Conservation (phyloP, 2,113 vertebrate genomes). For the Hippocampus comes region DNA sequence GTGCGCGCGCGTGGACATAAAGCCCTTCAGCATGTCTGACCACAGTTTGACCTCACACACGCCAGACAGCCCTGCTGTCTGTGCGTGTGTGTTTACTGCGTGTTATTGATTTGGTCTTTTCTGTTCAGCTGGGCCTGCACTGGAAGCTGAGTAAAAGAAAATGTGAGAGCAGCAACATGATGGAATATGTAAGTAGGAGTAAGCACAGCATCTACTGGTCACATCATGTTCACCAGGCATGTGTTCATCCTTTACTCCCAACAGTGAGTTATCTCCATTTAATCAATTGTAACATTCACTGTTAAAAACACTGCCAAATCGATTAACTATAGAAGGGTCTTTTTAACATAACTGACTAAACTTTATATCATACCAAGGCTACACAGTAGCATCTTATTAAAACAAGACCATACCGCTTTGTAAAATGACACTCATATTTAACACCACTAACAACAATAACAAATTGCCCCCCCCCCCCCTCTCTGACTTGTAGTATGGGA, state of each 20-base stretch:
- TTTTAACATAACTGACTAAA: too few species aligned
- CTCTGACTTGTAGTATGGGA: too few species aligned
- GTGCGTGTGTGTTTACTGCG: constrained; percentile 5
- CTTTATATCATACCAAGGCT: too few species aligned
- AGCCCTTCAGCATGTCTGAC: constrained; percentile 71
- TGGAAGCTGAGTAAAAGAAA: constrained; percentile 99
- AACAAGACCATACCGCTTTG: too few species aligned
- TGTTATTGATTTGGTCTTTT: constrained; percentile 37
- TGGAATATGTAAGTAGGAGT: constrained; percentile 81
- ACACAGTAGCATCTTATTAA: too few species aligned
- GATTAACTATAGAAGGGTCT: too few species aligned
- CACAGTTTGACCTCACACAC: constrained; percentile 65
- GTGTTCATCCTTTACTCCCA: neutral
- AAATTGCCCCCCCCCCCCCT: too few species aligned
- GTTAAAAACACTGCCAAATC: too few species aligned
- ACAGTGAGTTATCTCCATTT: too few species aligned
- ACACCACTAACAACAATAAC: too few species aligned
- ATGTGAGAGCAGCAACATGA: constrained; percentile 99
- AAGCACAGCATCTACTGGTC: neutral
- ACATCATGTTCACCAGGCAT: neutral
- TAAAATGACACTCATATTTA: too few species aligned
- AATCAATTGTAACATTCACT: too few species aligned
- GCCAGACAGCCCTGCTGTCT: constrained; percentile 59
- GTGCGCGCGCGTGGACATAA: constrained; percentile 36
- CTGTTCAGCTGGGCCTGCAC: constrained; percentile 91